A percentile compares a stretch with the other conserved stretches of the same genome.
phyloP scores from a whole-genome alignment of 2,888 invertebrate genomes.

The Cordilura impudica region DNA sequence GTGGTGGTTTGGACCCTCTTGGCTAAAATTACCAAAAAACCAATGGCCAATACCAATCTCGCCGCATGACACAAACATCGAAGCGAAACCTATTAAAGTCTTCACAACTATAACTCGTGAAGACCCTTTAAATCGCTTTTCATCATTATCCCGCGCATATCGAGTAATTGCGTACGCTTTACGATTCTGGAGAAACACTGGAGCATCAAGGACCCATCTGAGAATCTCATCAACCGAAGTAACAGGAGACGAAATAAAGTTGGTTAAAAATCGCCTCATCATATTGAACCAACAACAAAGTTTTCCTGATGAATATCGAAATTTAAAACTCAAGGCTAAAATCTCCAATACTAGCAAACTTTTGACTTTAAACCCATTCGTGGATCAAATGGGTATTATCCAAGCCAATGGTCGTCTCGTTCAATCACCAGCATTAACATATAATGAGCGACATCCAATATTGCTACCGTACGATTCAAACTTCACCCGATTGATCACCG shows the following conservation, averaged over 20 bases:
- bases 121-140: slow-evolving; percentile 1
- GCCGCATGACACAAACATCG: background rate
- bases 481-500: background rate
- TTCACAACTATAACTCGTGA: background rate
- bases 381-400: background rate
- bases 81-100: no score
- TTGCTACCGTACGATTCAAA: background rate
- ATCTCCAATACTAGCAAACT: background rate
- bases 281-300: background rate
- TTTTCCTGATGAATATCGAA: background rate
- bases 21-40: background rate
- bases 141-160: slow-evolving; percentile 3
- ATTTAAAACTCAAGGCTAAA: background rate
- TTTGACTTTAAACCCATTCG: background rate
- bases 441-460: no score
- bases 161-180: slow-evolving; percentile 2
- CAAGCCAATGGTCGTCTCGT: background rate
- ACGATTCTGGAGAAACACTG: slow-evolving; percentile 1
- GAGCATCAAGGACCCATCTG: background rate
- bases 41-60: background rate
- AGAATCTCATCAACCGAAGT: background rate
- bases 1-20: slow-evolving; percentile 2
- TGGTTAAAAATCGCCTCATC: background rate
- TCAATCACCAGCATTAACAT: background rate
- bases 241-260: background rate